Conservation (phyloP, 2,113 vertebrate genomes). For the Scomber colias region DNA sequence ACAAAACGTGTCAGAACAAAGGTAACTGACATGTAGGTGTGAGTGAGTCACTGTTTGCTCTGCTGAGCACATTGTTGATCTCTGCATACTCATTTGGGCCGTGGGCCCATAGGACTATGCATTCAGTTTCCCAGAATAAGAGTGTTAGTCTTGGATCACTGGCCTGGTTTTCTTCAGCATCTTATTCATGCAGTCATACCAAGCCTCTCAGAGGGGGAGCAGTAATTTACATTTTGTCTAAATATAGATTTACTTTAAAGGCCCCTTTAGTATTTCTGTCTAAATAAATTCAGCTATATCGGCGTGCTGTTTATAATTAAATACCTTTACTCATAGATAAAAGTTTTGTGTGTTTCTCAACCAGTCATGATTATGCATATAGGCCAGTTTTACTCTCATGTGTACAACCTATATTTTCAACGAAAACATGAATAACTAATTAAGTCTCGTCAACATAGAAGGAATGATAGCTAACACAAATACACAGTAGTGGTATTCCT, state of each 20-base stretch:
- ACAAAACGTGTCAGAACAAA: constrained; percentile 16
- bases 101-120: constrained; percentile 39
- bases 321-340: not conserved
- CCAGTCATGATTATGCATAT: not conserved
- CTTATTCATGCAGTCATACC: constrained; percentile 12
- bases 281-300: constrained; percentile 10
- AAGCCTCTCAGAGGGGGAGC: not conserved
- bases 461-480: no score
- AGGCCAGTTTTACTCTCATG: not conserved
- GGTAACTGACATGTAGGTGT: constrained; percentile 49
- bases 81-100: constrained; percentile 34
- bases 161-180: constrained; percentile 48
- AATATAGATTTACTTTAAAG: constrained; percentile 41
- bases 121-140: constrained; percentile 47
- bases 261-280: not conserved
- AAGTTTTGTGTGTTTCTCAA: not conserved
- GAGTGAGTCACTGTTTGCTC: constrained; percentile 55
- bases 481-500: no score
- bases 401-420: not conserved
- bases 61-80: constrained; percentile 34
- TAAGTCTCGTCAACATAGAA: no score
- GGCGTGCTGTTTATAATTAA: not conserved
- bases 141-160: constrained; percentile 47
- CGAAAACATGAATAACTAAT: not conserved
- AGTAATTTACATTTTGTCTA: constrained; percentile 34